phyloP scores from a whole-genome alignment of 2,888 invertebrate genomes.

The Brachyptera putata region DNA sequence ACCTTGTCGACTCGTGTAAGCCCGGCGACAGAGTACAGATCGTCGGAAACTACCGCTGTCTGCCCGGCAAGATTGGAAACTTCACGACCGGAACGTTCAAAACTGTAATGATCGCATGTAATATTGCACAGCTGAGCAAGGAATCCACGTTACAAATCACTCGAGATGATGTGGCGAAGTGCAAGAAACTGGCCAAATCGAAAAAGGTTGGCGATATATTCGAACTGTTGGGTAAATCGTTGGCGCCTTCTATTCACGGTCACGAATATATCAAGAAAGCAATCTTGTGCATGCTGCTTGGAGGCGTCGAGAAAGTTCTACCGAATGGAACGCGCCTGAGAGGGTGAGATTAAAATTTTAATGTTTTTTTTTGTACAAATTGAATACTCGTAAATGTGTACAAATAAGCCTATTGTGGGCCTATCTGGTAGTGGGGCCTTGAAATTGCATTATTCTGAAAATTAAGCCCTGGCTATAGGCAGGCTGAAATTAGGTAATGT shows the following conservation, averaged over 20 bases:
- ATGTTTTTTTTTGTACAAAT: background rate
- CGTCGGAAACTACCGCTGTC: slow-evolving; percentile 89
- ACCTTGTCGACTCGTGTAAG: slow-evolving; percentile 91
- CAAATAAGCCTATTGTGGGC: no score
- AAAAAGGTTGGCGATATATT: slow-evolving; percentile 74
- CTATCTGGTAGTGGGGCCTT: slow-evolving; percentile 6
- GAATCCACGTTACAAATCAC: slow-evolving; percentile 74
- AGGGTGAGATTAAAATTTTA: slow-evolving; percentile 53
- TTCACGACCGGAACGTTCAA: slow-evolving; percentile 88
- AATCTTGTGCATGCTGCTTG: slow-evolving; percentile 86
- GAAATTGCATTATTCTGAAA: no score
- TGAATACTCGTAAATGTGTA: background rate
- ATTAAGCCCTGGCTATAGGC: no score
- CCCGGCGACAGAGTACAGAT: slow-evolving; percentile 97
- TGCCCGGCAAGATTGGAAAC: slow-evolving; percentile 90
- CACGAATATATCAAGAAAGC: slow-evolving; percentile 96
- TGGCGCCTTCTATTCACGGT: slow-evolving; percentile 98
- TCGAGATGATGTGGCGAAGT: slow-evolving; percentile 81
- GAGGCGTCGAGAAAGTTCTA: slow-evolving; percentile 91
- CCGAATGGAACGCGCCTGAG: slow-evolving; percentile 88
- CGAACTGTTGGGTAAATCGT: slow-evolving; percentile 80
- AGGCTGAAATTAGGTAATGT: no score
- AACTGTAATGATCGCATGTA: slow-evolving; percentile 90
- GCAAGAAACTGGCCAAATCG: slow-evolving; percentile 70
- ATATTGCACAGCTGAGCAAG: slow-evolving; percentile 84